Evolutionary conservation across 2,888 invertebrate species (phyloP).

Genomic region (Cetonia aurata): DNA sequence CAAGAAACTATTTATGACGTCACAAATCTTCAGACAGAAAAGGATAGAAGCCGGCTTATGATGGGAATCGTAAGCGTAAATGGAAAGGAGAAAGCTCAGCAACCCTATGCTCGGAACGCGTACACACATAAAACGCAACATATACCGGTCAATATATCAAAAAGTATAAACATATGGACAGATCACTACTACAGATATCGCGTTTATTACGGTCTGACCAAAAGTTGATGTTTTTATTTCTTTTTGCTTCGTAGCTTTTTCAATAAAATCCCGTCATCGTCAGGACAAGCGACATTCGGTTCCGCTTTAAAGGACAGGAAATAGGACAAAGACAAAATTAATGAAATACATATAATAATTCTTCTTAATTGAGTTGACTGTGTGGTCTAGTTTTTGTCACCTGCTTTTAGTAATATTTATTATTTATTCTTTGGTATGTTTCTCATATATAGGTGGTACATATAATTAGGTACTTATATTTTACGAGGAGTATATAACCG

Average conservation of each 20-base stretch:
- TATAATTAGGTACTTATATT: too few relatives aligned
- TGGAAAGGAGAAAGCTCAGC: conserved; percentile 7
- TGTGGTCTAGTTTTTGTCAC: conserved; percentile 30
- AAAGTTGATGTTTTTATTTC: not conserved
- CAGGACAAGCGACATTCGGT: conserved; percentile 11
- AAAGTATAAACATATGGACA: conserved; percentile 3
- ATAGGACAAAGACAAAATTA: conserved; percentile 18
- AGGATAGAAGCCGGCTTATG: conserved; percentile 44
- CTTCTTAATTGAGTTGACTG: conserved; percentile 33
- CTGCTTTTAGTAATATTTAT: not conserved
- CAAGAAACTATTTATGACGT: conserved; percentile 66
- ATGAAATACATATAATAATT: conserved; percentile 31
- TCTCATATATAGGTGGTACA: not conserved
- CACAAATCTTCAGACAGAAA: conserved; percentile 55
- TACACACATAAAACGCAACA: conserved; percentile 4
- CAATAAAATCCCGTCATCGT: conserved; percentile 12
- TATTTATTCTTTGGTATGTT: conserved; percentile 5
- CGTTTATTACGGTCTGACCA: not conserved
- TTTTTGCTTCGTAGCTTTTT: not conserved
- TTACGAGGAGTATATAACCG: too few relatives aligned
- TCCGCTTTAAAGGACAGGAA: conserved; percentile 23
- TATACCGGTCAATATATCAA: conserved; percentile 7
- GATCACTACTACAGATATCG: conserved; percentile 10
- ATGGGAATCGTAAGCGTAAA: conserved; percentile 21
- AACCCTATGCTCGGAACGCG: not conserved